Percentiles rank a stretch among this genome's conserved stretches.
Evolutionary conservation across 2,888 invertebrate species (phyloP).

Genomic region (Gnatocerus cornutus): DNA sequence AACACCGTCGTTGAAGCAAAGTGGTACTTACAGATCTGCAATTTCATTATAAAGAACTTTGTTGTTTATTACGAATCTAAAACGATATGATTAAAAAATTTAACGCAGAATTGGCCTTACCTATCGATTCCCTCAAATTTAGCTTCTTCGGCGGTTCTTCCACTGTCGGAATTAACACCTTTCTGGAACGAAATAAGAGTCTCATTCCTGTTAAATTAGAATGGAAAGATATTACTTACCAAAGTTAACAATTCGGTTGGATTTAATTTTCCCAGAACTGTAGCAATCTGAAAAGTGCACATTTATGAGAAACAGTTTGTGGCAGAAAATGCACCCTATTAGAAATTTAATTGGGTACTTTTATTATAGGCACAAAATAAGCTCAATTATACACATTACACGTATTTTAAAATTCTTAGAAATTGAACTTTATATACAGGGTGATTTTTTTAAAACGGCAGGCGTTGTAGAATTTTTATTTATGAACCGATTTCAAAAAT

Average conservation of each 20-base stretch:
- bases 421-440: too few relatives aligned
- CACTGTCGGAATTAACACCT: conserved; percentile 95
- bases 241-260: conserved; percentile 79
- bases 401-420: too few relatives aligned
- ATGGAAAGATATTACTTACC: conserved; percentile 75
- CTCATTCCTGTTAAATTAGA: neutral
- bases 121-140: conserved; percentile 89
- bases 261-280: conserved; percentile 75
- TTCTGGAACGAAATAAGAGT: conserved; percentile 73
- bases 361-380: too few relatives aligned
- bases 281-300: conserved; percentile 74
- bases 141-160: conserved; percentile 83
- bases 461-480: too few relatives aligned
- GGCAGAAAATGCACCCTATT: too few relatives aligned
- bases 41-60: conserved; percentile 86
- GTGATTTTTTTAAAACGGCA: too few relatives aligned
- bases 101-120: conserved; percentile 72
- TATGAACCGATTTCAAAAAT: too few relatives aligned
- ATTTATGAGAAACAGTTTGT: too few relatives aligned
- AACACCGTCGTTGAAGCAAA: neutral
- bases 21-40: conserved; percentile 82
- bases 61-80: conserved; percentile 84
- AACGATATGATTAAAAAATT: conserved; percentile 61
- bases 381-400: too few relatives aligned
- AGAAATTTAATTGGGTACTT: too few relatives aligned